Evolutionary conservation across 2,888 invertebrate species (phyloP).

Genomic region (Platycnemis pennipes): DNA sequence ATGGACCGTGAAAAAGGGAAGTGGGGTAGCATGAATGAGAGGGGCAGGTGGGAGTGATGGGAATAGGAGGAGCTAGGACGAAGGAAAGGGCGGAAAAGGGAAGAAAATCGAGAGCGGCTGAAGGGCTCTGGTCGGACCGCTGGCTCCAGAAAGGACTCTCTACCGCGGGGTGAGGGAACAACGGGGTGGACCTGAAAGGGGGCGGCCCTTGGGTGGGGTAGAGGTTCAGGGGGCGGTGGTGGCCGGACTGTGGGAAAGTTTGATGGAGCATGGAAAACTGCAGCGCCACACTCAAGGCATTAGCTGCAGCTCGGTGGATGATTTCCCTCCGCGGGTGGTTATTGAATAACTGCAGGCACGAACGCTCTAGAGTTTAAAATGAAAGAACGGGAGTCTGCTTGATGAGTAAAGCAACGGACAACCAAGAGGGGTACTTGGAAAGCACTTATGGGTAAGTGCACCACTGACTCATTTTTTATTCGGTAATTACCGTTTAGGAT

Average conservation of each 20-base stretch:
- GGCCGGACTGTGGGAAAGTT: conserved; percentile 13
- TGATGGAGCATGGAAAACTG: neutral
- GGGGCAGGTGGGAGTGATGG: neutral
- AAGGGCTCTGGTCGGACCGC: neutral
- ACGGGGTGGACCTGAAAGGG: neutral
- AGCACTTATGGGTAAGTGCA: too few species aligned
- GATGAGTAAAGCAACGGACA: too few species aligned
- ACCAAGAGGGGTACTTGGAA: too few species aligned
- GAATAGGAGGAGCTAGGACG: neutral
- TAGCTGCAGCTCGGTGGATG: neutral
- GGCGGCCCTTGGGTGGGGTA: neutral
- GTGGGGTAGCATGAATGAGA: neutral
- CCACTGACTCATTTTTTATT: too few species aligned
- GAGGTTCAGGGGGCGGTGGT: neutral
- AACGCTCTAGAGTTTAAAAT: neutral
- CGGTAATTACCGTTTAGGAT: too few species aligned
- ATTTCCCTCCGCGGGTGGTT: neutral
- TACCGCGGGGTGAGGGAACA: neutral
- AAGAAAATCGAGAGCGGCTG: neutral
- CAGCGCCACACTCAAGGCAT: neutral
- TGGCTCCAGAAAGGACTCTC: neutral
- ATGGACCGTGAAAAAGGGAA: conserved; percentile 20
- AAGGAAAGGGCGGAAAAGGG: neutral
- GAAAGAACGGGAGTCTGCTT: neutral
- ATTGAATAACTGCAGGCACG: neutral